phyloP scores from a whole-genome alignment of 2,888 invertebrate species.

The Cacoxenus indagator region DNA sequence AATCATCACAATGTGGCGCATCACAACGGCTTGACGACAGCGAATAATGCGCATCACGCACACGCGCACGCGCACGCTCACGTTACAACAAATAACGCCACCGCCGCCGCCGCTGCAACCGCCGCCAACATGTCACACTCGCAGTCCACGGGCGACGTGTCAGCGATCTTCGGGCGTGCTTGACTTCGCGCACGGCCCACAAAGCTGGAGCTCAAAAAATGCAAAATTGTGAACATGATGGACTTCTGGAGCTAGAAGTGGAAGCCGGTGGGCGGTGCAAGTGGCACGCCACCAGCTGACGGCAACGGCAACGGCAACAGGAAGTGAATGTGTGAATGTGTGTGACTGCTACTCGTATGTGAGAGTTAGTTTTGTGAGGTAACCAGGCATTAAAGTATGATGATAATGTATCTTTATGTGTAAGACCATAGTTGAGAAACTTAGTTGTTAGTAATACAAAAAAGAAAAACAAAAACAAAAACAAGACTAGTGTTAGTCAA shows the following conservation, averaged over 20 bases:
- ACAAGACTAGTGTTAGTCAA: not conserved
- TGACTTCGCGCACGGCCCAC: constrained; percentile 72
- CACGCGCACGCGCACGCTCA: constrained; percentile 18
- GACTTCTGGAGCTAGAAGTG: constrained; percentile 71
- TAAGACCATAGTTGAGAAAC: constrained; percentile 12
- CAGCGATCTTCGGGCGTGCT: constrained; percentile 77
- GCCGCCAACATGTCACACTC: constrained; percentile 73
- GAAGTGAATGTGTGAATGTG: constrained; percentile 20
- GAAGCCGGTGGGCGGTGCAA: constrained; percentile 26
- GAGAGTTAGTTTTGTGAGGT: not conserved
- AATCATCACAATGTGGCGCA: constrained; percentile 62
- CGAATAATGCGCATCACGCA: constrained; percentile 21
- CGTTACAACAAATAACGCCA: constrained; percentile 29
- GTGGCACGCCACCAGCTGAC: too few relatives aligned
- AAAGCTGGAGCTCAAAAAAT: constrained; percentile 70
- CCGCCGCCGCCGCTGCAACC: constrained; percentile 21
- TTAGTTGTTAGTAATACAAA: constrained; percentile 10
- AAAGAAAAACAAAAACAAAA: not conserved
- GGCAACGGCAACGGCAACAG: constrained; percentile 5
- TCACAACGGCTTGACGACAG: constrained; percentile 58
- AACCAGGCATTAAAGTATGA: not conserved
- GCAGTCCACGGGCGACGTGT: constrained; percentile 77
- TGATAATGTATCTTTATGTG: constrained; percentile 22
- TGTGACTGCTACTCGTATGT: not conserved
- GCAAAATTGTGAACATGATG: constrained; percentile 71